These are phyloP conservation scores for Coluber constrictor DNA, from an alignment of 2,797 vertebrate species.

Conservation along the genomic window DNA sequence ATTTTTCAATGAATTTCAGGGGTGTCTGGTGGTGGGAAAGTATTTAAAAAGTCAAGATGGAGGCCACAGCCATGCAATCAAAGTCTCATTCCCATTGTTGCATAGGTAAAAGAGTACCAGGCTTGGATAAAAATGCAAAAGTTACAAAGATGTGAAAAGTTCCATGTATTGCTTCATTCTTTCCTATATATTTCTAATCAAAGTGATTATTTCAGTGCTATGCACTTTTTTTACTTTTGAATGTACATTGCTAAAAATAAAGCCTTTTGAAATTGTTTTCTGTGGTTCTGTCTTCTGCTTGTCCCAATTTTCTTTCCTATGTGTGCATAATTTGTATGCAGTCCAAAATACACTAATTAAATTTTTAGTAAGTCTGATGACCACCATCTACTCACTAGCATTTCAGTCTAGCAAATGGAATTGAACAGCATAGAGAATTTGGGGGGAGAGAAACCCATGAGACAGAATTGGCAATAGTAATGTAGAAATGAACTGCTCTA, in stretches of 20 bases:
- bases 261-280: not conserved
- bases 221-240: constrained; percentile 42
- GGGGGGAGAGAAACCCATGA: not conserved
- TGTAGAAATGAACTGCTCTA: not conserved
- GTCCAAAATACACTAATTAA: not conserved
- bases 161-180: not conserved
- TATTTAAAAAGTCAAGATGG: not conserved
- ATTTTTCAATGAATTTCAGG: not conserved
- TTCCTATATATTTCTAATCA: constrained; percentile 38
- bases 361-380: not conserved
- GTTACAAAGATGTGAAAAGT: constrained; percentile 13
- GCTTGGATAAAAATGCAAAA: not conserved
- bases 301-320: not conserved
- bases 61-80: not conserved
- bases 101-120: not conserved
- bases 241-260: constrained; percentile 29
- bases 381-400: not conserved
- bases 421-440: not conserved
- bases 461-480: not conserved
- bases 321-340: not conserved
- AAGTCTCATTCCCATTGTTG: not conserved
- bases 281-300: not conserved
- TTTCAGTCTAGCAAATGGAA: not conserved
- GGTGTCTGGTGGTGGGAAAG: not conserved
- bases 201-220: constrained; percentile 40